Base-by-base conservation (phyloP, 2,797 vertebrate genomes). In the Pagetopsis macropterus region DNA sequence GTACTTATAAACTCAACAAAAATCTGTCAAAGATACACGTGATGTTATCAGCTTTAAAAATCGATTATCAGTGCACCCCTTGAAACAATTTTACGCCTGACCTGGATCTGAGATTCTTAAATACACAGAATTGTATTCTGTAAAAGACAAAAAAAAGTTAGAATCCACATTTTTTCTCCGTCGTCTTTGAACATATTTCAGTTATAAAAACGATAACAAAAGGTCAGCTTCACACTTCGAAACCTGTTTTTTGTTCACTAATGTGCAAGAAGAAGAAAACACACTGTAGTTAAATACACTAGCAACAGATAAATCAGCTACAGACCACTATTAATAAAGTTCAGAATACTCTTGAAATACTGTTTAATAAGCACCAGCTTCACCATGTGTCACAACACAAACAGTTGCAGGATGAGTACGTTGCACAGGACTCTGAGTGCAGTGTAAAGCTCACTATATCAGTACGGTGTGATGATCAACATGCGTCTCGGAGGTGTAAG, bases 401-500 rank as follows among this genome's bases (percentile, higher is more conserved):
- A 86, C 72, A 81, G 59, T 51, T 75, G 84, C 72, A 87, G 61
- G 69, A 84, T 72, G 68, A 82, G 65, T 48, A 82, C 43, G 50
- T 64, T 72, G 49, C 74, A 81, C 72, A 73, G 60, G 84, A 84
- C 76, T 84, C 70, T 67, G 73, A 79, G 79, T 82, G 78, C 72
- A 82, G 49, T n/a, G 49, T 76, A 48, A 86, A 85, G 86, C 84
- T 85, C 46, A 66, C 60, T 54, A 14, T 68, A 89, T 70, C 73
- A 57, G 75, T 77, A 84, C 72, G 84, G 86, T 82, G 90, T 88
- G 65, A 85, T 83, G 78, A 68, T 64, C 84, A 79, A 78, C 91
- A 93, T 91, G 91, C 91, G 89, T 87, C 78, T 57, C 11, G 14
- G 50, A 82, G 78, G 77, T 83, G 63, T 82, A 88, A 90, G 87